A percentile compares a stretch with the other conserved stretches of the same genome.
Evolutionary conservation across 2,797 vertebrate species (phyloP).

Genomic region (Alauda arvensis): DNA sequence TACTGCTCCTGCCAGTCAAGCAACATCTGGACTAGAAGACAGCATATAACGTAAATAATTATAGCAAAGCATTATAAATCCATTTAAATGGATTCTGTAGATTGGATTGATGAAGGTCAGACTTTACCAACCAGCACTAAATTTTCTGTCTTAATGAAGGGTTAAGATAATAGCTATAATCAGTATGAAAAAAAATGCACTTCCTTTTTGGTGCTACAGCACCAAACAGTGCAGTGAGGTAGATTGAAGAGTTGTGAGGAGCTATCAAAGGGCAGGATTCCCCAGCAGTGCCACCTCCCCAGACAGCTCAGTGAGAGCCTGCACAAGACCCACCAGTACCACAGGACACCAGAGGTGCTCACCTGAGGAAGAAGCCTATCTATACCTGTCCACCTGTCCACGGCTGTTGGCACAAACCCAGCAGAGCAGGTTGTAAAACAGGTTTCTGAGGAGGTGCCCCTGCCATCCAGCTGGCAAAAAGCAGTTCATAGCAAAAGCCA

Average conservation of each 20-base stretch:
- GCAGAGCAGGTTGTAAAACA: background rate
- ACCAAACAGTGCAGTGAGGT: accelerated
- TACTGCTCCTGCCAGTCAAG: background rate
- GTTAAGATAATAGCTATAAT: background rate
- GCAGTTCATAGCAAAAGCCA: background rate
- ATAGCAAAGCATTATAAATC: background rate
- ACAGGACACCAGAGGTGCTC: background rate
- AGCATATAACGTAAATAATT: background rate
- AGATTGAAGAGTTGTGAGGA: background rate
- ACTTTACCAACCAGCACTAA: background rate
- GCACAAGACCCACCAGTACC: accelerated
- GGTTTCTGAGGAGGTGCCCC: background rate
- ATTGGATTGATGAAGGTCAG: background rate
- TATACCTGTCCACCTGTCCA: background rate
- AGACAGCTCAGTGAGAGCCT: background rate
- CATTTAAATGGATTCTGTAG: background rate
- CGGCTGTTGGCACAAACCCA: background rate
- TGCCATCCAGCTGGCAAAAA: background rate
- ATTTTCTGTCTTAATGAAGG: background rate
- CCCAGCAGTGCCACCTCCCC: background rate
- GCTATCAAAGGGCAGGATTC: background rate
- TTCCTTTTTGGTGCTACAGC: background rate
- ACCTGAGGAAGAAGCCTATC: background rate
- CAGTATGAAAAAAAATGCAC: background rate
- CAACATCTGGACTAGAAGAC: background rate